Percentiles rank a stretch among this genome's conserved stretches.
phyloP scores from a whole-genome alignment of 2,888 invertebrate species.

The Punctoribates punctum region DNA sequence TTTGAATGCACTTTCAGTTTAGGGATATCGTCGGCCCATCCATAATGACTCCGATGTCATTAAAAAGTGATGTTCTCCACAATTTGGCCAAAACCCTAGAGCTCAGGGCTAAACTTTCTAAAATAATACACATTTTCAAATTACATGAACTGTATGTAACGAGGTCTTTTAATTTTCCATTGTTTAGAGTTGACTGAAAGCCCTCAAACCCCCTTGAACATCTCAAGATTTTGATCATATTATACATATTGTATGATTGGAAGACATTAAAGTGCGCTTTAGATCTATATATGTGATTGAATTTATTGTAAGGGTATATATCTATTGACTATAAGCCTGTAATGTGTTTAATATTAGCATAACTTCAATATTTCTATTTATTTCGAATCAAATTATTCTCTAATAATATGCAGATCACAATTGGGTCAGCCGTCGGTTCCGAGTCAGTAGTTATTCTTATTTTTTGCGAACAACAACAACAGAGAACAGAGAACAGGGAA shows the following conservation, averaged over 20 bases:
- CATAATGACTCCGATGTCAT: too few species aligned
- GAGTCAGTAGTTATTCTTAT: conserved; percentile 36
- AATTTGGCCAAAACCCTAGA: too few species aligned
- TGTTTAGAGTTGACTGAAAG: too few species aligned
- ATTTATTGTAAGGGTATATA: background rate
- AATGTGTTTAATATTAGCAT: too few species aligned
- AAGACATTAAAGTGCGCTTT: conserved; percentile 1
- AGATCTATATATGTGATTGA: conserved; percentile 12
- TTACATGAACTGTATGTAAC: too few species aligned
- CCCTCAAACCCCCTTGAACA: too few species aligned
- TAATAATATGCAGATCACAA: conserved; percentile 38
- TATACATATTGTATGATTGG: background rate
- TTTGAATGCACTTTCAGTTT: conserved; percentile 6
- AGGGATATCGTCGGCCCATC: background rate
- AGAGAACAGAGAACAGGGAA: background rate
- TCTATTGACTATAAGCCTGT: background rate
- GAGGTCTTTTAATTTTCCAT: too few species aligned
- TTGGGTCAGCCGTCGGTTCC: conserved; percentile 36
- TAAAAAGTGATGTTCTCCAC: too few species aligned
- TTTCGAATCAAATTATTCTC: conserved; percentile 27
- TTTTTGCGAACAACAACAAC: conserved; percentile 13
- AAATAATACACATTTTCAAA: background rate
- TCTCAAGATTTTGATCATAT: background rate
- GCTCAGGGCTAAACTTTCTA: background rate
- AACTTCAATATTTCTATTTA: background rate